phyloP scores from a whole-genome alignment of 1,140 invertebrate species.

The Zelostemma sp. region DNA sequence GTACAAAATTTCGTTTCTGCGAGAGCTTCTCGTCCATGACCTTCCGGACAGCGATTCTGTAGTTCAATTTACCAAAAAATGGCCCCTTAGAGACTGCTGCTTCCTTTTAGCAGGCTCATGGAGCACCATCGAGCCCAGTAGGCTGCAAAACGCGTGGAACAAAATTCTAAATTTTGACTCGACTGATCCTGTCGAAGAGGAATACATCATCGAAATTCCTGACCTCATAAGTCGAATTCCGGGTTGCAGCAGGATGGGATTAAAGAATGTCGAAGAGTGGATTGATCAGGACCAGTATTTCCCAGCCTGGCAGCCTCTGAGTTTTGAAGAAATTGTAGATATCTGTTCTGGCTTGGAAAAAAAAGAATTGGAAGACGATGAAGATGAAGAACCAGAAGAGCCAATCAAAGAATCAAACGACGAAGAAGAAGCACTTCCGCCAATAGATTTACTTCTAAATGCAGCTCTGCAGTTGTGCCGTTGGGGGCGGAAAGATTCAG shows the following conservation, averaged over 20 bases:
- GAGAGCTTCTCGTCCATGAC: neutral
- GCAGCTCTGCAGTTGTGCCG: too few species aligned
- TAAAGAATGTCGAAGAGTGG: too few species aligned
- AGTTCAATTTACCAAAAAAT: neutral
- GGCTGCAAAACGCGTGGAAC: neutral
- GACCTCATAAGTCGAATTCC: too few species aligned
- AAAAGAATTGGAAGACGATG: neutral
- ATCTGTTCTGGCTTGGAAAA: neutral
- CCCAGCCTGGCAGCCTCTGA: neutral
- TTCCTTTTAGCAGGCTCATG: neutral
- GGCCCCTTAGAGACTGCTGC: neutral
- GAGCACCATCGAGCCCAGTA: neutral
- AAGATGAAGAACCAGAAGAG: neutral
- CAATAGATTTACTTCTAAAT: neutral
- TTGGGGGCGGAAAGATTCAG: neutral
- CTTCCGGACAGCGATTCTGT: neutral
- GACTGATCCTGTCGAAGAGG: too few species aligned
- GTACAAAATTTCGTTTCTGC: constrained; percentile 10
- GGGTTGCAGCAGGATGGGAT: too few species aligned
- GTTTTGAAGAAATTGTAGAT: neutral
- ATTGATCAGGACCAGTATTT: too few species aligned
- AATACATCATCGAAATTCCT: too few species aligned
- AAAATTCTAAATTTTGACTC: neutral
- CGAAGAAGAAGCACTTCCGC: neutral
- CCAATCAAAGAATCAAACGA: constrained; percentile 12